Conservation (phyloP, 2,797 vertebrate genomes). For the Cirrhinus molitorella region DNA sequence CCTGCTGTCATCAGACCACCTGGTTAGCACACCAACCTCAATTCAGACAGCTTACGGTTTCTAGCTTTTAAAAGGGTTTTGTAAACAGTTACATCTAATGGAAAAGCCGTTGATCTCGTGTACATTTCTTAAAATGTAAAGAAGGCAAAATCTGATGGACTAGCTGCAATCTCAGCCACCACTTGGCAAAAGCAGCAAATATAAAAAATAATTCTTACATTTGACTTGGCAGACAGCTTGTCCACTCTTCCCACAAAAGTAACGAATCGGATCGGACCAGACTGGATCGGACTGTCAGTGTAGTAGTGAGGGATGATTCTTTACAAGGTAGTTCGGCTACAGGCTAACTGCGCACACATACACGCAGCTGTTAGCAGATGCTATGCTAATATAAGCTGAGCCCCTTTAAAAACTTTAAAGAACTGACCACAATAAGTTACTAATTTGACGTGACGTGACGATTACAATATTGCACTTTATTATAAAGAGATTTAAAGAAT, state of each 20-base stretch:
- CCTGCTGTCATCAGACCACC: conserved; percentile 25
- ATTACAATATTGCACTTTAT: background rate
- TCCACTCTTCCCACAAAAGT: background rate
- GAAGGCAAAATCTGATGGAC: background rate
- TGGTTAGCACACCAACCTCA: conserved; percentile 10
- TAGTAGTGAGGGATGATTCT: background rate
- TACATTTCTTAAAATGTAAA: background rate
- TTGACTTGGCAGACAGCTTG: background rate
- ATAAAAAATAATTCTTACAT: conserved; percentile 18
- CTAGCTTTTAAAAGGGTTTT: background rate
- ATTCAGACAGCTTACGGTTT: background rate
- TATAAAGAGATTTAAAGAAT: background rate
- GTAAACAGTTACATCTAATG: background rate
- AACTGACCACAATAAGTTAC: background rate
- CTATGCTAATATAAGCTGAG: conserved; percentile 39
- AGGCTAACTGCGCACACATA: conserved; percentile 45
- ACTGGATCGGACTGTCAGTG: background rate
- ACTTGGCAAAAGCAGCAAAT: background rate
- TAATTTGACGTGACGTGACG: background rate
- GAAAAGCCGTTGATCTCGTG: background rate
- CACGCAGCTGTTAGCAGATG: conserved; percentile 51
- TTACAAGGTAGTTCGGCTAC: conserved; percentile 22
- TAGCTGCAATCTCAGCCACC: conserved; percentile 35
- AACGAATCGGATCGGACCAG: background rate
- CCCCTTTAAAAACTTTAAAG: conserved; percentile 28